A percentile compares a stretch with the other conserved stretches of the same genome.
phyloP scores from a whole-genome alignment of 92 coral and sea anemone species.

The Palythoa heliodiscus region DNA sequence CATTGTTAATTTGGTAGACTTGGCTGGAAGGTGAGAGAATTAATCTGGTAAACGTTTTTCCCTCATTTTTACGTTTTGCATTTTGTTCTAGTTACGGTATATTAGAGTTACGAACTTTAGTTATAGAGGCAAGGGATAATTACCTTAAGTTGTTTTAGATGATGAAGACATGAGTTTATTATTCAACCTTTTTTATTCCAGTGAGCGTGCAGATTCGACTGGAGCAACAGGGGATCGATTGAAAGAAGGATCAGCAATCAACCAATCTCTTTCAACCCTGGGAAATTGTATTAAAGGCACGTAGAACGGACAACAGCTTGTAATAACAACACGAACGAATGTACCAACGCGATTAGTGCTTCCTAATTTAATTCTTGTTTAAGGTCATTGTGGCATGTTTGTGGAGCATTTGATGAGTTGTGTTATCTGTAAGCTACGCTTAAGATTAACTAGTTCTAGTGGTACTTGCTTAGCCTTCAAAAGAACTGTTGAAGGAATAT shows the following conservation, averaged over 20 bases:
- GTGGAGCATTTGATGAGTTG: no score
- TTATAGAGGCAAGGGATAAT: neutral
- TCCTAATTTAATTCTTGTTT: neutral
- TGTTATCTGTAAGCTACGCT: no score
- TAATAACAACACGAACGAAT: neutral
- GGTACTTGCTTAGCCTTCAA: no score
- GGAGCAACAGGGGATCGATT: conserved; percentile 97
- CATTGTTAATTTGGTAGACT: conserved; percentile 84
- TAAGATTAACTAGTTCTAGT: no score
- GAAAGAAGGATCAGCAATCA: conserved; percentile 93
- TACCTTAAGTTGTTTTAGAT: neutral
- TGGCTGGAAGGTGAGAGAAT: conserved; percentile 88
- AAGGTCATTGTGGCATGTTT: neutral
- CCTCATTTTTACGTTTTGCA: no score
- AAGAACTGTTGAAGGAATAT: no score
- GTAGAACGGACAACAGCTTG: neutral
- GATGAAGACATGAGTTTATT: neutral
- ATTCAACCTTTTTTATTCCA: neutral
- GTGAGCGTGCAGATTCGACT: conserved; percentile 95
- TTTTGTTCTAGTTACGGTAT: no score
- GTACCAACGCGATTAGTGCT: neutral
- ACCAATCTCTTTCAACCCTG: conserved; percentile 82
- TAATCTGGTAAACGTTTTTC: neutral
- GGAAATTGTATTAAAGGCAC: conserved; percentile 94
- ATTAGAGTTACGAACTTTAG: no score